phyloP scores from a whole-genome alignment of 2,113 vertebrate genomes.

The Mastomys natalensis region DNA sequence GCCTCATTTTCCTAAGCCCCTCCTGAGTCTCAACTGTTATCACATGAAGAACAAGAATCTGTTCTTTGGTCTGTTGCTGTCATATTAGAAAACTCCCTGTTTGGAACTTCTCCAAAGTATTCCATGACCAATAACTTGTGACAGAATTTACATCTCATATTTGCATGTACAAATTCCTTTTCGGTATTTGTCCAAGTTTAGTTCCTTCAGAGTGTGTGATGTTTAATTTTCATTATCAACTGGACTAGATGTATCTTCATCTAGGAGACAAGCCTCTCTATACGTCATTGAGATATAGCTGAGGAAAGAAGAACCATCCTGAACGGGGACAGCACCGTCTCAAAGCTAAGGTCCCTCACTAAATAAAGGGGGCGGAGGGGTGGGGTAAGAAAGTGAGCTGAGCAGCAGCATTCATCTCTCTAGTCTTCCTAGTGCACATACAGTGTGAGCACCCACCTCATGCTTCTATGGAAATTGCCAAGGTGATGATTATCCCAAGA shows the following conservation, averaged over 20 bases:
- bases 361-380: too few species aligned
- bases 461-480: neutral
- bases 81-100: neutral
- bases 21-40: neutral
- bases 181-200: neutral
- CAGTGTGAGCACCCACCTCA: neutral
- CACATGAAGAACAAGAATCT: neutral
- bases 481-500: too few species aligned
- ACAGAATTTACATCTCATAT: neutral
- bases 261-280: neutral
- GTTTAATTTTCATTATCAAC: neutral
- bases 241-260: neutral
- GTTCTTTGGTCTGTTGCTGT: neutral
- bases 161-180: neutral
- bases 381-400: too few species aligned
- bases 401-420: too few species aligned
- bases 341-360: neutral
- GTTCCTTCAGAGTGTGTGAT: neutral
- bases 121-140: neutral
- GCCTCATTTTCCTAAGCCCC: neutral
- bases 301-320: neutral
- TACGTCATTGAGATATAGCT: neutral
- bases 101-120: neutral
- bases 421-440: neutral
- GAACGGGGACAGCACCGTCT: neutral